A percentile compares a stretch with the other conserved stretches of the same genome.
These are phyloP conservation scores for Salticus scenicus DNA, from an alignment of 2,888 invertebrate species.

Conservation along the genomic window DNA sequence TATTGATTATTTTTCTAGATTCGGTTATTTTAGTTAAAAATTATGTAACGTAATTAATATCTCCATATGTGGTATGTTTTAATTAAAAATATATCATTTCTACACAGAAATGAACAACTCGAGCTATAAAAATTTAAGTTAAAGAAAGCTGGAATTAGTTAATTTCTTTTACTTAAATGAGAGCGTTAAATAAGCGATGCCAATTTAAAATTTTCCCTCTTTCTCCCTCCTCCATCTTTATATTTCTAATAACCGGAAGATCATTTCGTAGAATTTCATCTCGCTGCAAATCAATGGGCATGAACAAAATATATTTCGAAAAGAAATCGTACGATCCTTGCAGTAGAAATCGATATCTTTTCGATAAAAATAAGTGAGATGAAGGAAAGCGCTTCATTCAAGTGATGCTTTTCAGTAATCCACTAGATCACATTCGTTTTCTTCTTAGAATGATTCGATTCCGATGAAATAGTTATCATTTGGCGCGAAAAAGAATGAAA, in stretches of 20 bases:
- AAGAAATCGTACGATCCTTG: background rate
- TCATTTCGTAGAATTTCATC: background rate
- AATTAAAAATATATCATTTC: no score
- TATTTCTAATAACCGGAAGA: background rate
- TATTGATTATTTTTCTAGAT: no score
- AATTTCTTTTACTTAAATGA: no score
- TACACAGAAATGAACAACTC: no score
- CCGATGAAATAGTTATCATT: conserved; percentile 6
- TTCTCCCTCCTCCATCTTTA: no score
- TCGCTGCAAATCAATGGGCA: background rate
- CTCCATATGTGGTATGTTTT: no score
- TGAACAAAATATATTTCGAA: conserved; percentile 9
- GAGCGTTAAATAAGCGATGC: no score
- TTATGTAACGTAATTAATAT: no score
- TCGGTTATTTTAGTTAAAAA: no score
- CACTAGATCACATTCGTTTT: conserved; percentile 9
- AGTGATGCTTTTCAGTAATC: conserved; percentile 17
- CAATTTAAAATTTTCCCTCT: no score
- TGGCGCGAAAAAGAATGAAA: background rate
- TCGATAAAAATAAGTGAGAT: conserved; percentile 19
- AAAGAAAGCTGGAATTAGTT: no score
- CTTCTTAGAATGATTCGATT: conserved; percentile 7
- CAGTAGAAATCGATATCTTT: conserved; percentile 13
- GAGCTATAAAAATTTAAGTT: no score
- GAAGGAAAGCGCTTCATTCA: conserved; percentile 14